Evolutionary conservation across 2,113 vertebrate species (phyloP).

Genomic region (human (Homo sapiens)): GRCh38 chr20:9202001-9202500

Average conservation of each 20-base stretch:
- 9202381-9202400: not conserved
- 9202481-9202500: constrained; percentile 22
- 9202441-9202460: not conserved
- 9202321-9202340: not conserved
- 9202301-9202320: not conserved
- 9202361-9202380: not conserved
- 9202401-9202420: not conserved
- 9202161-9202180: not conserved
- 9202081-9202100: not conserved
- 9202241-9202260: not conserved
- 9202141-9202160: not conserved
- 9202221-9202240: too few relatives aligned
- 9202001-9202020: not conserved
- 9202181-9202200: not conserved
- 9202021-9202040: not conserved
- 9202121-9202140: not conserved
- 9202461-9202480: not conserved
- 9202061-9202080: not conserved
- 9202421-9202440: not conserved
- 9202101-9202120: not conserved
- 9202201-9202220: not conserved
- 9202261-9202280: not conserved
- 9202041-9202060: not conserved
- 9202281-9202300: not conserved
- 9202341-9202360: not conserved